Conservation (phyloP, 1,140 invertebrate species). For the Drosophila ficusphila region DNA sequence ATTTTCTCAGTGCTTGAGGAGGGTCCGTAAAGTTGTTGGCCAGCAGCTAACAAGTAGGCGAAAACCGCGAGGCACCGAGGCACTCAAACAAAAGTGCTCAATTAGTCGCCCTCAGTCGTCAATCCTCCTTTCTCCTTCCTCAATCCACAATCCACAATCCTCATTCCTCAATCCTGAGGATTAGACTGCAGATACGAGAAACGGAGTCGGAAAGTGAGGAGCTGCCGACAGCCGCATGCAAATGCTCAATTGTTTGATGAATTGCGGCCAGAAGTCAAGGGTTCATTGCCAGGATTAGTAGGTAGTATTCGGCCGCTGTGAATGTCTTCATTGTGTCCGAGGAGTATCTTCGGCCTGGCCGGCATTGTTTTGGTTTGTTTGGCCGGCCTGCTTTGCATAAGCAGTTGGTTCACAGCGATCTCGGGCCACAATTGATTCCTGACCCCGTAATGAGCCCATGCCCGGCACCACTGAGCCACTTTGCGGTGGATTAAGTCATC, state of each 20-base stretch:
- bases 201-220: conserved; percentile 3
- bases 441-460: conserved; percentile 50
- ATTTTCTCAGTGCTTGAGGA: conserved; percentile 17
- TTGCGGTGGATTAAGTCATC: conserved; percentile 55
- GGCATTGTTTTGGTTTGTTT: conserved; percentile 13
- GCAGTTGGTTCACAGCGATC: conserved; percentile 35
- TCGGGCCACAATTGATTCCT: conserved; percentile 49
- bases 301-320: conserved; percentile 27
- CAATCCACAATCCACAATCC: conserved; percentile 10
- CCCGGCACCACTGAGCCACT: conserved; percentile 39
- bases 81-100: conserved; percentile 76
- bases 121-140: conserved; percentile 1
- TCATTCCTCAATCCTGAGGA: conserved; percentile 12
- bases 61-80: conserved; percentile 55
- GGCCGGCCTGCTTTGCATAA: conserved; percentile 42
- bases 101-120: conserved; percentile 52
- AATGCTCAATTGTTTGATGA: conserved; percentile 62
- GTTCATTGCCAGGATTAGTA: conserved; percentile 62
- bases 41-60: conserved; percentile 69
- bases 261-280: conserved; percentile 59
- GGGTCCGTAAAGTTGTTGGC: conserved; percentile 21
- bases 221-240: conserved; percentile 36
- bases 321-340: conserved; percentile 54
- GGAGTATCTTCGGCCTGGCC: background rate
- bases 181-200: conserved; percentile 16